Conservation (phyloP, 2,113 vertebrate species). For the Xenopus borealis region DNA sequence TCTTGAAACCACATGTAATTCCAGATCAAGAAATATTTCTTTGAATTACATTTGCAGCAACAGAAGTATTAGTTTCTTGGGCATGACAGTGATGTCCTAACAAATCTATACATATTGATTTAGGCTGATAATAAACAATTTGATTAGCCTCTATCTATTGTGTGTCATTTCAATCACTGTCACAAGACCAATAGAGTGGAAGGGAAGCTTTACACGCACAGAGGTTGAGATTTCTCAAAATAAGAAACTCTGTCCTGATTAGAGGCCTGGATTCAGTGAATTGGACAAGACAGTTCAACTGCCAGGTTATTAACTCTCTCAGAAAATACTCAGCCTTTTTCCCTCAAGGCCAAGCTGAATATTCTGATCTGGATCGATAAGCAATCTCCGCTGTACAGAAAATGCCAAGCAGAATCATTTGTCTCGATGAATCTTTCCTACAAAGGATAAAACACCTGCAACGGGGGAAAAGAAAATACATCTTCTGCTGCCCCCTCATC, state of each 20-base stretch:
- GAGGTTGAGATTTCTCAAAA: slow-evolving; percentile 81
- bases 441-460: slow-evolving; percentile 86
- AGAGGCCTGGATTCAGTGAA: slow-evolving; percentile 96
- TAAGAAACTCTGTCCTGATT: slow-evolving; percentile 98
- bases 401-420: slow-evolving; percentile 99
- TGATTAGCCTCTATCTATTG: slow-evolving; percentile 99
- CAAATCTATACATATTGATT: slow-evolving; percentile 99
- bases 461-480: slow-evolving; percentile 7
- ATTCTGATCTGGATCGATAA: slow-evolving; percentile 99
- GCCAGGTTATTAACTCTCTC: slow-evolving; percentile 99
- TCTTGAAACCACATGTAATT: slow-evolving; percentile 65
- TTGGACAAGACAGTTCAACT: slow-evolving; percentile 99
- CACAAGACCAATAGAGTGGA: slow-evolving; percentile 85
- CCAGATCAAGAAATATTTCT: slow-evolving; percentile 53
- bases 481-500: slow-evolving; percentile 24
- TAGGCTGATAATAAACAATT: slow-evolving; percentile 99
- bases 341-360: slow-evolving; percentile 86
- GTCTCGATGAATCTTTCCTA: slow-evolving; percentile 87
- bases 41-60: slow-evolving; percentile 63
- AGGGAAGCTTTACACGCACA: slow-evolving; percentile 67
- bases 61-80: slow-evolving; percentile 76
- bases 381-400: slow-evolving; percentile 99
- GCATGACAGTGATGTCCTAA: slow-evolving; percentile 95
- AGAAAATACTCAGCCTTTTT: slow-evolving; percentile 96
- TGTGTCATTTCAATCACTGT: slow-evolving; percentile 99